These are phyloP conservation scores for Elaeidobius kamerunicus DNA, from an alignment of 2,888 invertebrate genomes.

Conservation along the genomic window DNA sequence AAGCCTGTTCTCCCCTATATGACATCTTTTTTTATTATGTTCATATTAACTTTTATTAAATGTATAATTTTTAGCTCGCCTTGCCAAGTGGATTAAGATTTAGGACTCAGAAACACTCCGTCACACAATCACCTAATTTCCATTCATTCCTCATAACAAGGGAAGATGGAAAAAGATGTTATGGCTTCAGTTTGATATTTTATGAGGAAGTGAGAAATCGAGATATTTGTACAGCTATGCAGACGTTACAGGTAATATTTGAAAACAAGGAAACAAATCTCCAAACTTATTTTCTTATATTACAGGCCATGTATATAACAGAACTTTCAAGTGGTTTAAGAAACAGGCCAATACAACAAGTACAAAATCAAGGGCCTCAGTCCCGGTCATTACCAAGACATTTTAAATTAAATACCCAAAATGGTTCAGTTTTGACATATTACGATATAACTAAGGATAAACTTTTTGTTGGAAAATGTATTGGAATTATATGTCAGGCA, in stretches of 20 bases:
- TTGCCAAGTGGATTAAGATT: slow-evolving; percentile 93
- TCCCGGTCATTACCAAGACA: slow-evolving; percentile 86
- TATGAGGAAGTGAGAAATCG: slow-evolving; percentile 93
- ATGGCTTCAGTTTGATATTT: slow-evolving; percentile 93
- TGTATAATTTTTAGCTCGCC: slow-evolving; percentile 66
- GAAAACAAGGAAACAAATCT: no score
- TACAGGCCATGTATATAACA: slow-evolving; percentile 75
- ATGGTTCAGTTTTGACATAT: slow-evolving; percentile 66
- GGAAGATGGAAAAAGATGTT: slow-evolving; percentile 92
- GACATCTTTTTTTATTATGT: slow-evolving; percentile 9
- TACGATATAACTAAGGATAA: slow-evolving; percentile 94
- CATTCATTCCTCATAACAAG: slow-evolving; percentile 97
- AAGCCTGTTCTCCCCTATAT: no score
- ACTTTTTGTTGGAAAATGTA: slow-evolving; percentile 92
- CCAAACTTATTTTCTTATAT: no score
- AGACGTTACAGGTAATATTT: slow-evolving; percentile 87
- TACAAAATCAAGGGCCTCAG: slow-evolving; percentile 60
- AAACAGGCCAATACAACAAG: slow-evolving; percentile 59
- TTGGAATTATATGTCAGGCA: slow-evolving; percentile 84
- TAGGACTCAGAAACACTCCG: slow-evolving; percentile 86
- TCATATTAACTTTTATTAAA: slow-evolving; percentile 5
- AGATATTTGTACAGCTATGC: slow-evolving; percentile 94
- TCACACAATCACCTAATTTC: slow-evolving; percentile 77
- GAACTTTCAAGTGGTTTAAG: slow-evolving; percentile 82
- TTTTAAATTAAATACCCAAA: slow-evolving; percentile 75